phyloP scores from a whole-genome alignment of 2,113 vertebrate genomes.

The Amphiprion percula region DNA sequence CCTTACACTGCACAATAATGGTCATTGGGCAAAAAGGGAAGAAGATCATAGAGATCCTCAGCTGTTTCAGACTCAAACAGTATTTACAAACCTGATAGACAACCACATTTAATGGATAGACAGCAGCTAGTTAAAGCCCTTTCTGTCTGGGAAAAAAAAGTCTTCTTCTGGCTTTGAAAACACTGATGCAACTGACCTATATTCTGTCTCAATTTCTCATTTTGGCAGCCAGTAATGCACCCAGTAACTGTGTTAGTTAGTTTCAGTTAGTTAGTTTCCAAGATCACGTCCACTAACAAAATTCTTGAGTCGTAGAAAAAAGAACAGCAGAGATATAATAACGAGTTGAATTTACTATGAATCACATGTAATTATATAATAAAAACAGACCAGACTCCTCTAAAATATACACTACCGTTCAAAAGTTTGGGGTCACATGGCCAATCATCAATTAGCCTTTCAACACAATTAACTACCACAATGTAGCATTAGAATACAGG shows the following conservation, averaged over 20 bases:
- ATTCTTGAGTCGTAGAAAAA: not conserved
- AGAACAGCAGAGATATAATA: not conserved
- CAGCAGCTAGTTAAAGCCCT: slow-evolving; percentile 24
- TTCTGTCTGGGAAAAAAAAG: slow-evolving; percentile 2
- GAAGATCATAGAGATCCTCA: slow-evolving; percentile 40
- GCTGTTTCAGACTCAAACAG: slow-evolving; percentile 26
- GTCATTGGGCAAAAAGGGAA: slow-evolving; percentile 37
- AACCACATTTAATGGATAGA: slow-evolving; percentile 18
- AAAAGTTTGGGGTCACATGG: no score
- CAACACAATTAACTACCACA: no score
- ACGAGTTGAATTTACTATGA: not conserved
- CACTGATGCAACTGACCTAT: slow-evolving; percentile 53
- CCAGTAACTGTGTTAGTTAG: not conserved
- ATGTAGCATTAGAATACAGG: no score
- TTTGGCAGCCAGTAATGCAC: slow-evolving; percentile 19
- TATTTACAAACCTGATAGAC: slow-evolving; percentile 35
- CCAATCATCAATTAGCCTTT: no score
- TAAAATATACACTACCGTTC: not conserved
- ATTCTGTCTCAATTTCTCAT: slow-evolving; percentile 48
- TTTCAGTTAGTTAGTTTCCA: slow-evolving; percentile 1
- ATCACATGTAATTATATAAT: slow-evolving; percentile 5
- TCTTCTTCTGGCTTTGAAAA: slow-evolving; percentile 17
- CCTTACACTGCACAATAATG: slow-evolving; percentile 28
- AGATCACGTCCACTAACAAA: slow-evolving; percentile 12
- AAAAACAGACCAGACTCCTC: not conserved